Evolutionary conservation across 2,113 vertebrate species (phyloP).

Genomic region (Stictonetta naevosa): DNA sequence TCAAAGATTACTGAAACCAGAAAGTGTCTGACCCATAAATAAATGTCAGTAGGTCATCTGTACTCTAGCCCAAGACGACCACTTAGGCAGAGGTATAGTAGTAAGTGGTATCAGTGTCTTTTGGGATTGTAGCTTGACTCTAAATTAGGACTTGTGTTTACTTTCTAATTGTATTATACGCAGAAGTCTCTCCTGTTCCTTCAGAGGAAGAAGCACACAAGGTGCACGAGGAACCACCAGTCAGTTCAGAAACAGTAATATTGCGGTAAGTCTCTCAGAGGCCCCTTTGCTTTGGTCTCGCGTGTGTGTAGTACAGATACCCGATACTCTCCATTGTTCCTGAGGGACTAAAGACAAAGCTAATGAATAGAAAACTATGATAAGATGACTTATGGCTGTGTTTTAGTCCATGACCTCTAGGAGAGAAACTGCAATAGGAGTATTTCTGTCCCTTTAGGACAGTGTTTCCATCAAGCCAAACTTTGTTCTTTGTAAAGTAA

Average conservation of each 20-base stretch:
- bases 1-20: neutral
- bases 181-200: constrained; percentile 40
- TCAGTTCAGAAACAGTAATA: constrained; percentile 32
- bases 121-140: neutral
- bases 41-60: neutral
- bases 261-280: constrained; percentile 54
- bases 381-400: neutral
- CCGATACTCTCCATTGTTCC: neutral
- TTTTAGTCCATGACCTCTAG: neutral
- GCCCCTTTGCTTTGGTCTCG: neutral
- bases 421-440: neutral
- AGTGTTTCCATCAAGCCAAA: neutral
- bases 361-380: neutral
- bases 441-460: neutral
- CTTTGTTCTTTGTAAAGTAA: neutral
- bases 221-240: neutral
- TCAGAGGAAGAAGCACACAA: constrained; percentile 44
- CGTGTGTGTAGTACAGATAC: neutral
- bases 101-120: neutral
- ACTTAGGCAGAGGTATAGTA: neutral
- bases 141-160: neutral
- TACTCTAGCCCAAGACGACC: neutral
- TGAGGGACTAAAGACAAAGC: neutral
- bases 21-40: constrained; percentile 5
- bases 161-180: neutral